Percentiles rank a stretch among this genome's conserved stretches.
Evolutionary conservation across 2,797 vertebrate species (phyloP).

Genomic region (Acanthiza pusilla): DNA sequence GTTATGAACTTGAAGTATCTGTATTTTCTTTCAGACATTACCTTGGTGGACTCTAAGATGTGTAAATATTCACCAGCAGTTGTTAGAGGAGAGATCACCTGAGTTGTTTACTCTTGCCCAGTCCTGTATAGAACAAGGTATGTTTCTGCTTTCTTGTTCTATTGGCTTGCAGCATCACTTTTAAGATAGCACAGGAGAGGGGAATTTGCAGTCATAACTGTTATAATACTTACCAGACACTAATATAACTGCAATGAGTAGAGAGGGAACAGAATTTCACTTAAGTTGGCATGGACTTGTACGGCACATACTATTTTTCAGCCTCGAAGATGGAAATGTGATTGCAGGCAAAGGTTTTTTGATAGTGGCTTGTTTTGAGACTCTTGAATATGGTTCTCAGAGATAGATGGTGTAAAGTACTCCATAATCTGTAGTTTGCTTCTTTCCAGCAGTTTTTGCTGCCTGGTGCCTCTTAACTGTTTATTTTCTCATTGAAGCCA

Average conservation of each 20-base stretch:
- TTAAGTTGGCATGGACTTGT: neutral
- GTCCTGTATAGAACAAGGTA: conserved; percentile 83
- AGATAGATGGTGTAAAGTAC: neutral
- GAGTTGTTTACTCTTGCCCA: conserved; percentile 80
- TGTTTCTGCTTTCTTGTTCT: neutral
- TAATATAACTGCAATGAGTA: neutral
- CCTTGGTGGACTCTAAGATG: conserved; percentile 92
- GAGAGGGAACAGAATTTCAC: neutral
- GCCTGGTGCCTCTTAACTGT: neutral
- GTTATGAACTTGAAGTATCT: neutral
- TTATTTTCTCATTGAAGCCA: neutral
- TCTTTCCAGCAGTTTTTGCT: neutral
- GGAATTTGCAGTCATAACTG: neutral
- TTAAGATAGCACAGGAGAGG: neutral
- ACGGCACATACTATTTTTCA: neutral
- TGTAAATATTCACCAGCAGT: conserved; percentile 86
- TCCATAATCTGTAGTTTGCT: neutral
- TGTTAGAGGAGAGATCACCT: conserved; percentile 87
- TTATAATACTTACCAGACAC: neutral
- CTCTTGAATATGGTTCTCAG: neutral
- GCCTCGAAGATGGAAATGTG: neutral
- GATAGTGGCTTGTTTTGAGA: neutral
- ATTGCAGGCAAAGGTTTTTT: neutral
- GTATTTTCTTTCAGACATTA: conserved; percentile 75
- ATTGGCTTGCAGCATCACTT: neutral